Evolutionary conservation across 2,888 invertebrate species (phyloP).

Genomic region (Noctua pronuba): DNA sequence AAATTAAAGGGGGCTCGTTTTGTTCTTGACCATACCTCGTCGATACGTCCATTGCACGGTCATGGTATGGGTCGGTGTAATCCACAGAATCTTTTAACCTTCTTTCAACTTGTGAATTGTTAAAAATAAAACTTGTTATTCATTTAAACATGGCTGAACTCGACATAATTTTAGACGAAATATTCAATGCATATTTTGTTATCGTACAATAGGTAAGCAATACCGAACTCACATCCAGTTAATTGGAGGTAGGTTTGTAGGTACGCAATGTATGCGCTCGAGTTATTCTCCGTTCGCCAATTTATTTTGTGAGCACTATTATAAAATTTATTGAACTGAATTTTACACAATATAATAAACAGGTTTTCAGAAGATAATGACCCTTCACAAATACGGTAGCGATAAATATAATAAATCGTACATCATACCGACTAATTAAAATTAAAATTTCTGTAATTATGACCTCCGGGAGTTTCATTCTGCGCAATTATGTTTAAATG

Average conservation of each 20-base stretch:
- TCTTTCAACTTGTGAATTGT: background rate
- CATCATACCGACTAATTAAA: too few relatives aligned
- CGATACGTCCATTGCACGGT: too few relatives aligned
- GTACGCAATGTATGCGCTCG: background rate
- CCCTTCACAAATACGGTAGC: background rate
- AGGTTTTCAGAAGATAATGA: background rate
- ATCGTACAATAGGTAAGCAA: background rate
- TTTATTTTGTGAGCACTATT: conserved; percentile 16
- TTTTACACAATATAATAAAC: background rate
- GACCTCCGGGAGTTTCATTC: background rate
- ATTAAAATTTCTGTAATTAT: background rate
- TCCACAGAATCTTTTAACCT: too few relatives aligned
- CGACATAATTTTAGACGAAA: background rate
- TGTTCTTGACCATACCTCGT: too few relatives aligned
- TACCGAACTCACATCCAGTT: background rate
- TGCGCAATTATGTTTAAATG: background rate
- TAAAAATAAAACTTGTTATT: background rate
- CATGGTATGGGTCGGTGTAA: too few relatives aligned
- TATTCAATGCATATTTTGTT: background rate
- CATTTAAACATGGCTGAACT: background rate
- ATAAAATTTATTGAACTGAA: conserved; percentile 15
- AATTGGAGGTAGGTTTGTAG: conserved; percentile 17
- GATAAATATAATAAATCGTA: background rate
- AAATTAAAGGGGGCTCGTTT: too few relatives aligned
- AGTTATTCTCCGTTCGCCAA: conserved; percentile 13